phyloP scores from a whole-genome alignment of 2,888 invertebrate genomes.

The Eretmocerus hayati region DNA sequence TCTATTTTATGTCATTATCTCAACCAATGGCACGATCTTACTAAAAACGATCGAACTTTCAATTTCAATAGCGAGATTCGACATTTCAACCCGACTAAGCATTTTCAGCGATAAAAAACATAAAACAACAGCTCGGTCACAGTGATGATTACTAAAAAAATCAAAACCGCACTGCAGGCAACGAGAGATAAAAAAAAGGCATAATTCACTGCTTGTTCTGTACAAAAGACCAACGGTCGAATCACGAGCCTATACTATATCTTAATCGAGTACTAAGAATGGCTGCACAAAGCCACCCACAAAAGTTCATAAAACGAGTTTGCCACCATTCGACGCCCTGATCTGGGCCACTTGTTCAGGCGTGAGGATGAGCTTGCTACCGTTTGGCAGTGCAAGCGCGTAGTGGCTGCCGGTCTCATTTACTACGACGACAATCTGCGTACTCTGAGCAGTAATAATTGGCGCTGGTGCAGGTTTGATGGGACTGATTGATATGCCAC shows the following conservation, averaged over 20 bases:
- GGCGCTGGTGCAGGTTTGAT: constrained; percentile 30
- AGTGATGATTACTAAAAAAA: too few species aligned
- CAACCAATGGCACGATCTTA: too few species aligned
- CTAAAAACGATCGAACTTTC: too few species aligned
- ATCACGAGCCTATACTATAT: too few species aligned
- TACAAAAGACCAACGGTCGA: too few species aligned
- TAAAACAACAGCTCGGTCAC: too few species aligned
- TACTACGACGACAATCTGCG: constrained; percentile 41
- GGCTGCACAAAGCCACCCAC: constrained; percentile 1
- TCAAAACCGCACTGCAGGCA: too few species aligned
- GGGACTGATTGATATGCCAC: constrained; percentile 42
- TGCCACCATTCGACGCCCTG: constrained; percentile 44
- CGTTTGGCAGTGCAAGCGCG: constrained; percentile 43
- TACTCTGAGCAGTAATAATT: constrained; percentile 15
- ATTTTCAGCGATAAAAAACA: too few species aligned
- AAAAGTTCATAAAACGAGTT: constrained; percentile 34
- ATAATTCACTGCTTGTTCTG: too few species aligned
- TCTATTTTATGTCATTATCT: too few species aligned
- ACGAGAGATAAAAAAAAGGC: background rate
- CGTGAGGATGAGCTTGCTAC: constrained; percentile 43
- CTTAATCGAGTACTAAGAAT: background rate
- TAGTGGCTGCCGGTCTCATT: constrained; percentile 45
- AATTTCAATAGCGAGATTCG: too few species aligned
- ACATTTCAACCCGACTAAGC: too few species aligned
- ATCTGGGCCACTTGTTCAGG: constrained; percentile 45